Base-by-base conservation (phyloP, 2,888 invertebrate genomes). In the Euclidia mi region DNA sequence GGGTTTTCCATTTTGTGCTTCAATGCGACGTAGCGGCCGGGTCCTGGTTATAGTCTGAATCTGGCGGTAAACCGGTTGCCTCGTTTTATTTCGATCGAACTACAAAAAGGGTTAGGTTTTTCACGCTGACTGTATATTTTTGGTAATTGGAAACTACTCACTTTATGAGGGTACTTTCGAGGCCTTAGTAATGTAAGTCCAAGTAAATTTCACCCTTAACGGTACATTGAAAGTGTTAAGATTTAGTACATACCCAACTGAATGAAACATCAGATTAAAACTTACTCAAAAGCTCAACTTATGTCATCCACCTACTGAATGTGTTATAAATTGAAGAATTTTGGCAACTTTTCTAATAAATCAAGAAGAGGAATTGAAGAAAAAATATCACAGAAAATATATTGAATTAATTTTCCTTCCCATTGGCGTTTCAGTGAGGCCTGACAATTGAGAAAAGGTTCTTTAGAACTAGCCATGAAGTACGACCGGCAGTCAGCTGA, bases 1-100 rank as follows among this genome's bases (percentile, higher is more conserved):
- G 87, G 89, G 82, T 87, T 89, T 89, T 82, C 90, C 84, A 91
- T 92, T 92, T 92, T 89, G 88, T 88, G 90, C 87, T 85, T 85
- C 84, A 91, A 91, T 88, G 87, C 85, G 85, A 88, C 82, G 79
- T 75, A 75, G 75, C 78, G 82, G 76, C 75, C 78, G 76, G 71
- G 72, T 77, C 79, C 79, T 82, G 81, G 84, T 81, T 82, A 73
- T 80, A 76, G 71, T 76, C 76, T 75, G 86, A 88, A 89, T 89
- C 88, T 85, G 85, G 76, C 75, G 73, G 77, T 60, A 86, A 87
- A 87, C 82, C 85, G 83, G 73, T 79, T 79, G 73, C 77, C 73
- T 76, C 80, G 79, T 86, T 90, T 88, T 87, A 89, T 90, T 89
- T 83, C 73, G 82, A 85, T 82, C 78, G 74, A 82, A 84, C 84